A percentile compares a stretch with the other conserved stretches of the same genome.
Evolutionary conservation across 2,113 vertebrate genomes (phyloP).

Genomic region (Chlamydotis undulata): DNA sequence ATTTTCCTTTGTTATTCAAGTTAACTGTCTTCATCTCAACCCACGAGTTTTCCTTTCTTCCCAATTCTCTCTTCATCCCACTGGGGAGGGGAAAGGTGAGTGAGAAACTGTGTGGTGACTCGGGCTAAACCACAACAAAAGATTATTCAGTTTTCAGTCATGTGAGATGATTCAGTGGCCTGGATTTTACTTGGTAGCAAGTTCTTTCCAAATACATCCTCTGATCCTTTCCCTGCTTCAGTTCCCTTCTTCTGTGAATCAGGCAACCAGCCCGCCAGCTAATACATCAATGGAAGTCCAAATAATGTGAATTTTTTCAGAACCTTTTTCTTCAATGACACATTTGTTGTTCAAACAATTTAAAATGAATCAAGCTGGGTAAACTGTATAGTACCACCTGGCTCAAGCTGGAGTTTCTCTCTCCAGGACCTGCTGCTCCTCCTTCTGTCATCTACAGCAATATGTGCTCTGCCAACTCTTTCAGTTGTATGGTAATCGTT

Average conservation of each 20-base stretch:
- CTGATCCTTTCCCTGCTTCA: background rate
- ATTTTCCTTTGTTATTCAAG: too few species aligned
- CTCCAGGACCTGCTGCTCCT: background rate
- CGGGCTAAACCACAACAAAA: too few species aligned
- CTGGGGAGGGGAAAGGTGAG: too few species aligned
- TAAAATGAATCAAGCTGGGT: background rate
- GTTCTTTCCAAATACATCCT: background rate
- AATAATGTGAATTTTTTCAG: background rate
- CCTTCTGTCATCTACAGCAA: background rate
- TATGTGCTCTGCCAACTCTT: background rate
- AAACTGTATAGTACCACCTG: background rate
- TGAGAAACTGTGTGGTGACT: too few species aligned
- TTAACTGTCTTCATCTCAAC: too few species aligned
- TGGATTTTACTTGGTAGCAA: background rate
- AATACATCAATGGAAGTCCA: background rate
- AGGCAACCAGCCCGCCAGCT: background rate
- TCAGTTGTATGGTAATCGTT: background rate
- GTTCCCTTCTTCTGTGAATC: background rate
- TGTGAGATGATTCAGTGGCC: background rate
- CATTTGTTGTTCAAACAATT: background rate
- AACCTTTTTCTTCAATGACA: background rate
- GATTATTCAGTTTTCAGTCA: background rate
- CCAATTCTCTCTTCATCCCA: too few species aligned
- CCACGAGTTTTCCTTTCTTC: too few species aligned
- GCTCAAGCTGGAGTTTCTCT: background rate